These are phyloP conservation scores for Ophion costatus DNA, from an alignment of 2,888 invertebrate genomes.

Conservation along the genomic window DNA sequence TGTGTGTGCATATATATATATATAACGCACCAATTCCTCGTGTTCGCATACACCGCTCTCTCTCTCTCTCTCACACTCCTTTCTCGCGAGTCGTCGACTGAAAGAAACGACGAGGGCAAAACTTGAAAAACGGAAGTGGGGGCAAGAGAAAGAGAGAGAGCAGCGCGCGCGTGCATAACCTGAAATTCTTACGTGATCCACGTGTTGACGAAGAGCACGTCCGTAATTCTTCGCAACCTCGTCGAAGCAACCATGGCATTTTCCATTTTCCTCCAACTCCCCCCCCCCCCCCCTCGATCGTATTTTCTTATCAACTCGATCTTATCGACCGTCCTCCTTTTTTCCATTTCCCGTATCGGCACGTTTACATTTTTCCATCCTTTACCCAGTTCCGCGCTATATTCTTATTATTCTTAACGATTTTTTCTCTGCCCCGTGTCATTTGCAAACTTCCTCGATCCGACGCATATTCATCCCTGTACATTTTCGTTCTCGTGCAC, in stretches of 20 bases:
- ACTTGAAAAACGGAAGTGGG: slow-evolving; percentile 59
- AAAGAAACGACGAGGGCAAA: slow-evolving; percentile 52
- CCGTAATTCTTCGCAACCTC: slow-evolving; percentile 15
- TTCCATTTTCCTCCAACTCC: slow-evolving; percentile 32
- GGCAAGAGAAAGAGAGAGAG: slow-evolving; percentile 19
- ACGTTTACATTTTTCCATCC: slow-evolving; percentile 14
- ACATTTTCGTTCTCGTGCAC: background rate
- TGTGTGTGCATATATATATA: background rate
- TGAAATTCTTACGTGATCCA: slow-evolving; percentile 57
- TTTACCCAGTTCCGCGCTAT: background rate
- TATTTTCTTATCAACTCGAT: slow-evolving; percentile 9
- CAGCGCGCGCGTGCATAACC: slow-evolving; percentile 27
- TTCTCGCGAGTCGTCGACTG: slow-evolving; percentile 16
- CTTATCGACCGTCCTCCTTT: background rate
- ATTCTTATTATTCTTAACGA: background rate
- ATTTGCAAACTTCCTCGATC: background rate
- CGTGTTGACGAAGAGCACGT: slow-evolving; percentile 59
- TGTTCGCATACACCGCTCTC: background rate
- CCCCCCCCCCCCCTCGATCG: slow-evolving; percentile 3
- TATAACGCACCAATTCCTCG: background rate
- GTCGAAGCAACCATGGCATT: slow-evolving; percentile 26
- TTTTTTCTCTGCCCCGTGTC: background rate
- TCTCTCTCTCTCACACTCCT: background rate
- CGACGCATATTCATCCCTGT: background rate
- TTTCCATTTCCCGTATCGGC: slow-evolving; percentile 1